A percentile compares a stretch with the other conserved stretches of the same genome.
phyloP scores from a whole-genome alignment of 2,888 invertebrate species.

The Brachypterus glaber region DNA sequence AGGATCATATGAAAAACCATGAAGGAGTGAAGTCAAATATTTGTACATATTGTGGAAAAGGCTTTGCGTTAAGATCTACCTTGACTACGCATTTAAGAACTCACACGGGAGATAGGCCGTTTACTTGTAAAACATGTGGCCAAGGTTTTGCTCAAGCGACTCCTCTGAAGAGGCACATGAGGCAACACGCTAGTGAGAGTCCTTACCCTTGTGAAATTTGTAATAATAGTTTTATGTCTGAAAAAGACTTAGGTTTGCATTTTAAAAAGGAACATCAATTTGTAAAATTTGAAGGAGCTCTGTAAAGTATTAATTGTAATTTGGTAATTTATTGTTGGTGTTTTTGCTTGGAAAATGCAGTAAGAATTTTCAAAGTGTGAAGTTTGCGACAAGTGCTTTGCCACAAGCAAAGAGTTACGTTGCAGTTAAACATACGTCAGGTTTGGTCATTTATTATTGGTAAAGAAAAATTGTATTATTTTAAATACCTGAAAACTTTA shows the following conservation, averaged over 20 bases:
- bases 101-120: conserved; percentile 31
- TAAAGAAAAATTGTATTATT: too few species aligned
- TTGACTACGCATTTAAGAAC: conserved; percentile 24
- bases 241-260: conserved; percentile 44
- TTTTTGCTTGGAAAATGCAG: too few species aligned
- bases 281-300: too few species aligned
- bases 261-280: neutral
- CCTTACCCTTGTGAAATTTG: conserved; percentile 30
- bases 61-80: conserved; percentile 18
- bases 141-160: conserved; percentile 29
- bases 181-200: conserved; percentile 45
- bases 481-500: too few species aligned
- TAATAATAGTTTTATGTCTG: conserved; percentile 45
- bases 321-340: too few species aligned
- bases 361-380: too few species aligned
- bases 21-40: conserved; percentile 19
- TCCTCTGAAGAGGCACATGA: conserved; percentile 35
- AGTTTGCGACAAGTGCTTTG: too few species aligned
- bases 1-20: conserved; percentile 21
- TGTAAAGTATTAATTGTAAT: too few species aligned
- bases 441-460: too few species aligned
- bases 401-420: too few species aligned
- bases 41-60: conserved; percentile 28
- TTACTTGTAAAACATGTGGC: conserved; percentile 26
- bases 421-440: too few species aligned